Evolutionary conservation across 2,113 vertebrate species (phyloP).

Genomic region (Odobenus rosmarus): DNA sequence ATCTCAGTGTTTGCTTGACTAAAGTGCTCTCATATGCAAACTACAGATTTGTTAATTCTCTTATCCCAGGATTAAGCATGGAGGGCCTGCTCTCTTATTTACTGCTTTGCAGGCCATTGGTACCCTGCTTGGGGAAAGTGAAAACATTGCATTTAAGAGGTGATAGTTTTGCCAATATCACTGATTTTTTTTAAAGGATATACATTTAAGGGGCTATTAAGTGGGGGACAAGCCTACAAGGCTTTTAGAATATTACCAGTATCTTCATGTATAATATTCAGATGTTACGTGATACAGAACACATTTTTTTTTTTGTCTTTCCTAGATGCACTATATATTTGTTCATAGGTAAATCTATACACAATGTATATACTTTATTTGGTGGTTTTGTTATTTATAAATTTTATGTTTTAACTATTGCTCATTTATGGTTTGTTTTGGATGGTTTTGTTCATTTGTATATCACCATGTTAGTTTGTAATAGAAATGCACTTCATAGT

Average conservation of each 20-base stretch:
- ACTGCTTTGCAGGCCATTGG: conserved; percentile 62
- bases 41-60: background rate
- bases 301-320: conserved; percentile 82
- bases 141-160: conserved; percentile 65
- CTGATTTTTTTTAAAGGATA: conserved; percentile 65
- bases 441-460: conserved; percentile 60
- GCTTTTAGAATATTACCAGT: conserved; percentile 83
- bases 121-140: conserved; percentile 66
- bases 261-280: conserved; percentile 78
- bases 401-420: conserved; percentile 78
- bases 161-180: conserved; percentile 75
- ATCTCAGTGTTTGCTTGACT: conserved; percentile 46
- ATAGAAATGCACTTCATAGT: conserved; percentile 73
- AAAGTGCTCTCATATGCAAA: conserved; percentile 39
- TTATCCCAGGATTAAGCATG: conserved; percentile 61
- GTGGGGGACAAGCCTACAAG: conserved; percentile 64
- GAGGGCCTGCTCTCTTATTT: conserved; percentile 35
- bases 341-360: conserved; percentile 85
- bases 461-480: conserved; percentile 79
- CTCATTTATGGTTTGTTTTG: conserved; percentile 76
- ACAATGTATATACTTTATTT: conserved; percentile 90
- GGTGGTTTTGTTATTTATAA: conserved; percentile 89
- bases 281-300: conserved; percentile 78
- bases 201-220: conserved; percentile 55
- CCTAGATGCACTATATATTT: conserved; percentile 85